Evolutionary conservation across 2,797 vertebrate species (phyloP), one percentile per base, ranked within the genome.

Genomic region (Hapalemur alaotrensis): DNA sequence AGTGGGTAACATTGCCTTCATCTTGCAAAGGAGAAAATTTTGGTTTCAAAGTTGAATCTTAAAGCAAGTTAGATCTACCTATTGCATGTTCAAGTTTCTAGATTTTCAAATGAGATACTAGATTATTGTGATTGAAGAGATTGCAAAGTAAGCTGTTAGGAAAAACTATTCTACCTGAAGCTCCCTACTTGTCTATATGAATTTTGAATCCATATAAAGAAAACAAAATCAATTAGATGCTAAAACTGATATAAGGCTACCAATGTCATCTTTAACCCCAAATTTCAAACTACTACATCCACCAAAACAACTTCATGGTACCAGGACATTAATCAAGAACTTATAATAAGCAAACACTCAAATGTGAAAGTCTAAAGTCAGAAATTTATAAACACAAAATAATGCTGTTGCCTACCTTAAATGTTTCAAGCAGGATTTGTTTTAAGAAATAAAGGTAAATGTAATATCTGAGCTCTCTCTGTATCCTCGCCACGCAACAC

Each of bases 181-280:
- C 28, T 48, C 15, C 17, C 23, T 59, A 61, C 22, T 61, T 70
- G 61, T 32, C n/a, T 76, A 7, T 90, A 35, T n/a, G n/a, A 54
- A 82, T 93, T 93, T 72, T 94, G 75, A 85, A 59, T 95, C 59
- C 48, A 35, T 18, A 32, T 43, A 67, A 89, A 82, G 14, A 82
- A 81, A 91, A 65, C 15, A 67, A 95, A 94, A 57, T 43, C 83
- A 78, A 89, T 70, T 46, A 54, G 43, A 75, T 28, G 22, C 1
- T 73, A 12, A 88, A 65, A 48, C 20, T 43, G 4, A 93, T 32
- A 35, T 10, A 63, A 89, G 48, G 32, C 46, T 88, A 41, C 46
- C 61, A 82, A 48, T 35, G 30, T n/a, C 81, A 80, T 38, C 28
- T 46, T 69, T 80, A 57, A 50, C 25, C 1, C n/a, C 25, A 90